Conservation (phyloP, 2,888 invertebrate species). For the Villa cingulata region DNA sequence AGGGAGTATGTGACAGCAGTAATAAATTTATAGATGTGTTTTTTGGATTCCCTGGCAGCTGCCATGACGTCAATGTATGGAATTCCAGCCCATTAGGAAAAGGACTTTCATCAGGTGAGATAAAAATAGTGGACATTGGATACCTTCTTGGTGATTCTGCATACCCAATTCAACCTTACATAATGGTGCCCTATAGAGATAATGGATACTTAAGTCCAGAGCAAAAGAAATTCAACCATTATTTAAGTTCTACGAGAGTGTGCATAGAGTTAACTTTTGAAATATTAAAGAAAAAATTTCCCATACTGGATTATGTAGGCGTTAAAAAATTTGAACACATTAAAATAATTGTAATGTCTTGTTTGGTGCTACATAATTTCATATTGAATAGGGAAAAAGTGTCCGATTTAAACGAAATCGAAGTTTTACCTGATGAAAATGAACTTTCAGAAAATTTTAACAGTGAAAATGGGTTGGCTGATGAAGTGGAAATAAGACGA, state of each 20-base stretch:
- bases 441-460: too few relatives aligned
- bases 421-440: too few relatives aligned
- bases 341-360: too few relatives aligned
- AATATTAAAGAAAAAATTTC: neutral
- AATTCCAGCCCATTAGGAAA: neutral
- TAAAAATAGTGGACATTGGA: neutral
- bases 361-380: too few relatives aligned
- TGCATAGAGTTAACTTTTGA: slow-evolving; percentile 1
- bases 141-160: slow-evolving; percentile 1
- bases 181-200: neutral
- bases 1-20: too few relatives aligned
- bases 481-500: too few relatives aligned
- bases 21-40: neutral
- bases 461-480: too few relatives aligned
- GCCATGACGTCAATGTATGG: neutral
- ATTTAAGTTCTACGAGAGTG: neutral
- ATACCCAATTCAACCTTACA: neutral
- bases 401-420: too few relatives aligned
- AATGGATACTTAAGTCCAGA: neutral
- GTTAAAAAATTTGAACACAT: too few relatives aligned
- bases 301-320: too few relatives aligned
- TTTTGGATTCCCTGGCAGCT: slow-evolving; percentile 1
- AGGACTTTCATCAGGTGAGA: neutral
- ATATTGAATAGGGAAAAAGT: too few relatives aligned
- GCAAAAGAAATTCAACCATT: neutral